A percentile compares a stretch with the other conserved stretches of the same genome.
Conservation (phyloP, 2,113 vertebrate species). For the Syrmaticus mikado region DNA sequence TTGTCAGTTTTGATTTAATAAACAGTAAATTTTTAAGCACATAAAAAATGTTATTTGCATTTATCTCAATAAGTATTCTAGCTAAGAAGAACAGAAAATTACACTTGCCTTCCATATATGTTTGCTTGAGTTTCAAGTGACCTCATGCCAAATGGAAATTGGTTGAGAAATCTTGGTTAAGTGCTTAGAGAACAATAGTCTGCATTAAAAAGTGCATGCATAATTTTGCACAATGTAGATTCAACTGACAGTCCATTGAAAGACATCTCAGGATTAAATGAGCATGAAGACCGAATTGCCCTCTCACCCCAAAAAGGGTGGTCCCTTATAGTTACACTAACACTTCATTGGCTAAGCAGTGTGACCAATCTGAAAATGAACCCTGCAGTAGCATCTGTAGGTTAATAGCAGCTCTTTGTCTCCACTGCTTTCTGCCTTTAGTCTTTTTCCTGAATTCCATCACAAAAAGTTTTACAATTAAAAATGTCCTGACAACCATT, state of each 20-base stretch:
- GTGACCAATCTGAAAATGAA: conserved; percentile 84
- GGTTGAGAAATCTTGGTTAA: conserved; percentile 82
- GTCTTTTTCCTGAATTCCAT: conserved; percentile 80
- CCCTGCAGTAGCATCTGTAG: conserved; percentile 79
- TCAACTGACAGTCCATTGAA: conserved; percentile 83
- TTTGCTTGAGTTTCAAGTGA: conserved; percentile 75
- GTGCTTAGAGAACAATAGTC: conserved; percentile 80
- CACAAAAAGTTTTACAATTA: conserved; percentile 83
- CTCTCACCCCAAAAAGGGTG: conserved; percentile 84
- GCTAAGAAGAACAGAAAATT: conserved; percentile 36
- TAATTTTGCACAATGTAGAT: conserved; percentile 86
- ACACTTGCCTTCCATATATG: conserved; percentile 74
- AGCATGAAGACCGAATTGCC: conserved; percentile 86
- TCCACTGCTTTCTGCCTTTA: conserved; percentile 76
- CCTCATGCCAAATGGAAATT: conserved; percentile 81
- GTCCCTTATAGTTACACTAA: conserved; percentile 77
- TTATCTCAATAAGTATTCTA: conserved; percentile 18
- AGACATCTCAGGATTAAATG: conserved; percentile 81
- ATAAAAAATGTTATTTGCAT: neutral
- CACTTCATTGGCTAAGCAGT: conserved; percentile 82
- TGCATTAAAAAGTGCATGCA: conserved; percentile 86
- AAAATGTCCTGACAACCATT: conserved; percentile 82
- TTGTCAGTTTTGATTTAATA: conserved; percentile 19
- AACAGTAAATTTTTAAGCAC: conserved; percentile 28
- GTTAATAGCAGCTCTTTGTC: conserved; percentile 85